Evolutionary conservation across 2,113 vertebrate species (phyloP).

Genomic region (Rhinichthys klamathensis): DNA sequence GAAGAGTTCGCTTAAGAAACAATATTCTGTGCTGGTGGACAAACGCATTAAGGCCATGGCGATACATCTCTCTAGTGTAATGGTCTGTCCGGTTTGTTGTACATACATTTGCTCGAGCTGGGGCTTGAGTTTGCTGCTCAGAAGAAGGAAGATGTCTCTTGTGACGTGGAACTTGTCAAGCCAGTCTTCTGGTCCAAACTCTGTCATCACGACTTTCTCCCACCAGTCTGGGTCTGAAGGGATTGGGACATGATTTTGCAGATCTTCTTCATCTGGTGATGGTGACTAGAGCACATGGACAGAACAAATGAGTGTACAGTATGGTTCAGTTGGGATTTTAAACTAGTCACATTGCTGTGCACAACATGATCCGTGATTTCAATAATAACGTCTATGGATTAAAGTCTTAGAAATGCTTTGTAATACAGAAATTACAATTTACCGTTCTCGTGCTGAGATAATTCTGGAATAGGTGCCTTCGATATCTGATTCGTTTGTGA

Average conservation of each 20-base stretch:
- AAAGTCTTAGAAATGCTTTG: slow-evolving; percentile 5
- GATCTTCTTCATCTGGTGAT: slow-evolving; percentile 25
- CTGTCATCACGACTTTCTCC: slow-evolving; percentile 73
- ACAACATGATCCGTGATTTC: too few relatives aligned
- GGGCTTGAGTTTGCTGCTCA: slow-evolving; percentile 71
- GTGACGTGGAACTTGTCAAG: slow-evolving; percentile 77
- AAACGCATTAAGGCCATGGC: slow-evolving; percentile 74
- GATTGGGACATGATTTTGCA: slow-evolving; percentile 27
- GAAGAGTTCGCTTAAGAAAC: slow-evolving; percentile 67
- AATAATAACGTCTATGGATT: too few relatives aligned
- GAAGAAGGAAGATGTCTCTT: slow-evolving; percentile 73
- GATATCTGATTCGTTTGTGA: slow-evolving; percentile 62
- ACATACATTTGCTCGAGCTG: slow-evolving; percentile 60
- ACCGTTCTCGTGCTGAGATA: slow-evolving; percentile 69
- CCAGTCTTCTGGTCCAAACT: slow-evolving; percentile 76
- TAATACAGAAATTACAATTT: slow-evolving; percentile 15
- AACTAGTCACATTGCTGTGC: too few relatives aligned
- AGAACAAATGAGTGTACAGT: not conserved
- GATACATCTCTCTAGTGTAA: slow-evolving; percentile 74
- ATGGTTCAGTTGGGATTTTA: too few relatives aligned
- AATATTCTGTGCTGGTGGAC: slow-evolving; percentile 73
- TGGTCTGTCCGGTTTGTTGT: slow-evolving; percentile 50
- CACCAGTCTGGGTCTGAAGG: slow-evolving; percentile 66
- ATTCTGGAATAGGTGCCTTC: slow-evolving; percentile 66
- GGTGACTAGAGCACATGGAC: not conserved